Percentiles rank a stretch among this genome's conserved stretches.
Conservation (phyloP, 2,113 vertebrate species). For the Apeltes quadracus region DNA sequence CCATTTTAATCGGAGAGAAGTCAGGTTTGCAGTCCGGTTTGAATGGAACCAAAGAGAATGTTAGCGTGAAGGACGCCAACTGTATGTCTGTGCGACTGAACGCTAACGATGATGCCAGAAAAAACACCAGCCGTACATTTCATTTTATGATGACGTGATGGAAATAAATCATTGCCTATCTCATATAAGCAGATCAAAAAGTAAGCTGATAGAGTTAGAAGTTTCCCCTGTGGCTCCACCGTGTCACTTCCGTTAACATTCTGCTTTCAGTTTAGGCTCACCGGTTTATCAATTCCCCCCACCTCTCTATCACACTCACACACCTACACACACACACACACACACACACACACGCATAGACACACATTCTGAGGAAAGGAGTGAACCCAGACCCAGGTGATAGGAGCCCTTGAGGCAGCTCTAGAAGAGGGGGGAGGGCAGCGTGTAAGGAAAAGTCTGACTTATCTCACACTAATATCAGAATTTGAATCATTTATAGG, state of each 20-base stretch:
- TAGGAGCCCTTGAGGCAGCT: not conserved
- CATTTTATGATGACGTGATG: not conserved
- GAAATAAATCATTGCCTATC: not conserved
- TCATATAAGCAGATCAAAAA: not conserved
- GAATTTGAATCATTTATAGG: not conserved
- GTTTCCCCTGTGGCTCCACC: not conserved
- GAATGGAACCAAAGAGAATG: not conserved
- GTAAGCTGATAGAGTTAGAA: not conserved
- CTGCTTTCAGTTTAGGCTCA: not conserved
- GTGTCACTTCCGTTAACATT: not conserved
- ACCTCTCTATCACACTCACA: not conserved
- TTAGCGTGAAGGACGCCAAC: not conserved
- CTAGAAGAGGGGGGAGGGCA: not conserved
- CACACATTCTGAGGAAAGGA: not conserved
- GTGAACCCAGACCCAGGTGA: not conserved
- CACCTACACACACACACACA: constrained; percentile 2
- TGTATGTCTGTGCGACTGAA: not conserved
- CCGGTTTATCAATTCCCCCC: not conserved
- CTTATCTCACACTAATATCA: not conserved
- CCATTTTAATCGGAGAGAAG: too few relatives aligned
- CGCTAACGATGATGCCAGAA: not conserved
- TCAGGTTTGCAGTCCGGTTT: too few relatives aligned
- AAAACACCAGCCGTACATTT: not conserved
- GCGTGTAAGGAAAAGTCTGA: not conserved
- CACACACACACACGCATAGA: constrained; percentile 14